Evolutionary conservation across 2,888 invertebrate genomes (phyloP), one percentile per base, ranked within the genome.

Genomic region (Drosophila kambysellisi): DNA sequence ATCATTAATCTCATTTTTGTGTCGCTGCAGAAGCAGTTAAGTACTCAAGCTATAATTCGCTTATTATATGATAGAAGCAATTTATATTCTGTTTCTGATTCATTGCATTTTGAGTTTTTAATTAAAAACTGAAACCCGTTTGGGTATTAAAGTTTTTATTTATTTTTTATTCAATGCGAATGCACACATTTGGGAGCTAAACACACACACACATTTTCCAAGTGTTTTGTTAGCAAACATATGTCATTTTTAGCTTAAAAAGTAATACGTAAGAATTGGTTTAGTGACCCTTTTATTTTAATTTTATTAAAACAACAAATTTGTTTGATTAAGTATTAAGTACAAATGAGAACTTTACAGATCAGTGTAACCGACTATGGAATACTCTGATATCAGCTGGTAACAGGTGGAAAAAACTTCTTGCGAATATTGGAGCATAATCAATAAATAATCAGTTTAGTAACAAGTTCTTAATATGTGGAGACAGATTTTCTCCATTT

Each of bases 81-180:
- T 30, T 52, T 29, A 53, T 39, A 46, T 69, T 59, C 41, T 41
- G 30, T 53, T 53, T 73, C 57, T 76, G 76, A 69, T 61, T 77
- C 70, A 78, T 69, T 61, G n/a, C 25, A 54, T 43, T 48, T 54
- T 57, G 5, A 35, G 54, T 12, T 8, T 76, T 67, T 37, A 70
- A 75, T 64, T 56, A 41, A 33, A 51, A 64, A 64, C 37, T 9
- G 8, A 58, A 74, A 78, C 60, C 52, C 43, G 74, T 69, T 73
- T 72, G 43, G 63, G 20, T 52, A 33, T 32, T 37, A 37, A 59
- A 52, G 39, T 54, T 35, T 53, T 61, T 35, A 41, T 67, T 37
- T 48, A n/a, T 41, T 30, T 11, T 8, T 30, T n/a, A 15, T 56
- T 30, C 29, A 57, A 32, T 32, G 15, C 15, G 32, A 25, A 20